Evolutionary conservation across 2,888 invertebrate genomes (phyloP).

Genomic region (Nemapogon koenigi): DNA sequence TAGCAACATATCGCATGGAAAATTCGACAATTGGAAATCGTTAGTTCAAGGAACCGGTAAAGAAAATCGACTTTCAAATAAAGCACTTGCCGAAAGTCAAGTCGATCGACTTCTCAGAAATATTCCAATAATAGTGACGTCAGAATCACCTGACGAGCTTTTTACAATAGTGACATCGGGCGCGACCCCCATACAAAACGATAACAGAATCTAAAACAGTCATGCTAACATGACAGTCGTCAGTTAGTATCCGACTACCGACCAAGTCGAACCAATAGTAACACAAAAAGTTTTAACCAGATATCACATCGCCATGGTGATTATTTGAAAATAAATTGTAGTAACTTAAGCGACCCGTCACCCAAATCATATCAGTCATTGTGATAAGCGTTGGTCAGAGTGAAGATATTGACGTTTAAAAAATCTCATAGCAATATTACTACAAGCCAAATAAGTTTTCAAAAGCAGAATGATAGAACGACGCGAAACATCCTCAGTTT

Average conservation of each 20-base stretch:
- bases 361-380: too few species aligned
- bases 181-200: constrained; percentile 35
- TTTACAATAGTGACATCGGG: constrained; percentile 27
- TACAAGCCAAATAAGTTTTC: too few species aligned
- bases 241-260: constrained; percentile 47
- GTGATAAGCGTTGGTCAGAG: too few species aligned
- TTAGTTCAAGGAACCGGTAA: too few species aligned
- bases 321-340: too few species aligned
- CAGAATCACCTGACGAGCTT: constrained; percentile 45
- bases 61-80: too few species aligned
- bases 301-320: constrained; percentile 46
- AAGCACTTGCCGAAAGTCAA: too few species aligned
- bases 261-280: constrained; percentile 25
- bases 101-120: constrained; percentile 4
- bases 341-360: too few species aligned
- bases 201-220: constrained; percentile 31
- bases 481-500: not conserved
- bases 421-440: too few species aligned
- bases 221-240: constrained; percentile 34
- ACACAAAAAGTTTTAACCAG: constrained; percentile 20
- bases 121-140: constrained; percentile 25
- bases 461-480: not conserved
- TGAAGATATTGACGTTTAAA: too few species aligned
- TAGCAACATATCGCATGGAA: too few species aligned
- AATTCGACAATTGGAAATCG: too few species aligned